A percentile compares a stretch with the other conserved stretches of the same genome.
Conservation (phyloP, 2,113 vertebrate species). For the Eolophus roseicapilla region DNA sequence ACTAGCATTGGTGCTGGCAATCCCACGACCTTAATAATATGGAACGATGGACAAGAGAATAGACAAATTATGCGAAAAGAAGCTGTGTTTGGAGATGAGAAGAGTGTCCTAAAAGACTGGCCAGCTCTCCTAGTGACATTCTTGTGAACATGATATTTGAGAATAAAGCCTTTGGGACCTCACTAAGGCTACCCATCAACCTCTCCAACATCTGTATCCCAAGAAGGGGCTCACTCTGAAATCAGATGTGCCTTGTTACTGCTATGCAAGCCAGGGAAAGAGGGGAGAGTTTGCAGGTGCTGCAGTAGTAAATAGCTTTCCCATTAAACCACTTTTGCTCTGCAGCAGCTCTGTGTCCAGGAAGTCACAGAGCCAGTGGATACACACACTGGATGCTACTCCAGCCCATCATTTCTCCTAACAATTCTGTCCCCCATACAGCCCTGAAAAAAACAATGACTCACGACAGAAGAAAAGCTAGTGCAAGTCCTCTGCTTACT, state of each 20-base stretch:
- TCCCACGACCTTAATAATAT: neutral
- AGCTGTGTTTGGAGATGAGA: neutral
- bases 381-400: neutral
- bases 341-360: neutral
- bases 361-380: neutral
- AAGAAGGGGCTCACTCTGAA: neutral
- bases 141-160: neutral
- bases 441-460: neutral
- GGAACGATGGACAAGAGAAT: fast-evolving
- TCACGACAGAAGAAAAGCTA: neutral
- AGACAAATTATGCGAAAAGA: neutral
- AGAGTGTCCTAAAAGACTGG: neutral
- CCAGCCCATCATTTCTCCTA: neutral
- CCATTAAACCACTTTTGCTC: neutral
- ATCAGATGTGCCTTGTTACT: neutral
- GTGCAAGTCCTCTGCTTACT: neutral
- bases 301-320: neutral
- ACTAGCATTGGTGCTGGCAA: neutral
- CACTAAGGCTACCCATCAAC: neutral
- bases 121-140: neutral
- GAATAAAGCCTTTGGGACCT: neutral
- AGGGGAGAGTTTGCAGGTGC: neutral
- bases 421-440: neutral
- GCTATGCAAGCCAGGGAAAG: neutral
- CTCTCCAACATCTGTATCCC: neutral